Conservation (phyloP, 2,888 invertebrate genomes). For the Willowsia nigromaculata region DNA sequence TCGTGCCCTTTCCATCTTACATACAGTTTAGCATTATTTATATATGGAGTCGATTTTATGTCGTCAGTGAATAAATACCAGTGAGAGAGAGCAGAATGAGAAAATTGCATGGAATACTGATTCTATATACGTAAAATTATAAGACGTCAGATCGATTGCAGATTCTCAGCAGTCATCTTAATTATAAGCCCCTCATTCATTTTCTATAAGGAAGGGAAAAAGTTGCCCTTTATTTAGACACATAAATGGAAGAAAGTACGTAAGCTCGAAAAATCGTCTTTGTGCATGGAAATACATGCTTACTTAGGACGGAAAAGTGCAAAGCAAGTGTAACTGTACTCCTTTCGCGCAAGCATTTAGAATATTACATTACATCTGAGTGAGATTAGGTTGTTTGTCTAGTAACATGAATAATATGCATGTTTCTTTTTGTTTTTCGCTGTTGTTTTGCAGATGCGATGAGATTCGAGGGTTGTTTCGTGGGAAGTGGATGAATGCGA, state of each 20-base stretch:
- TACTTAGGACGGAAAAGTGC: background rate
- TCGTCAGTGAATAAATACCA: background rate
- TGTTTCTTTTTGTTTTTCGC: background rate
- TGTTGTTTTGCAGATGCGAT: background rate
- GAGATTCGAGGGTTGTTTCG: background rate
- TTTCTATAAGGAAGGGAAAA: background rate
- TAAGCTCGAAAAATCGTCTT: background rate
- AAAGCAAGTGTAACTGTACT: background rate
- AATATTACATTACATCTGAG: background rate
- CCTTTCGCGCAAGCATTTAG: background rate
- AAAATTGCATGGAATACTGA: background rate
- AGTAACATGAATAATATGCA: background rate
- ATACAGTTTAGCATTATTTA: constrained; percentile 22
- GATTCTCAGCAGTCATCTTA: constrained; percentile 45
- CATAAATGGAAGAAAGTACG: background rate
- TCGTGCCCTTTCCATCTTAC: background rate
- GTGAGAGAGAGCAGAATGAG: background rate
- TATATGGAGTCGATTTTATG: background rate
- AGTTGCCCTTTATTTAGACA: background rate
- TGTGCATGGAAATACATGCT: background rate
- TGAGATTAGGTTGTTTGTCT: background rate
- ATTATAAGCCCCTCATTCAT: constrained; percentile 47
- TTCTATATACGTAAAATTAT: no score
- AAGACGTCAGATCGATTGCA: background rate
- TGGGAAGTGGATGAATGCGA: background rate